phyloP scores from a whole-genome alignment of 2,113 vertebrate genomes.

The Thalassarche chlororhynchos region DNA sequence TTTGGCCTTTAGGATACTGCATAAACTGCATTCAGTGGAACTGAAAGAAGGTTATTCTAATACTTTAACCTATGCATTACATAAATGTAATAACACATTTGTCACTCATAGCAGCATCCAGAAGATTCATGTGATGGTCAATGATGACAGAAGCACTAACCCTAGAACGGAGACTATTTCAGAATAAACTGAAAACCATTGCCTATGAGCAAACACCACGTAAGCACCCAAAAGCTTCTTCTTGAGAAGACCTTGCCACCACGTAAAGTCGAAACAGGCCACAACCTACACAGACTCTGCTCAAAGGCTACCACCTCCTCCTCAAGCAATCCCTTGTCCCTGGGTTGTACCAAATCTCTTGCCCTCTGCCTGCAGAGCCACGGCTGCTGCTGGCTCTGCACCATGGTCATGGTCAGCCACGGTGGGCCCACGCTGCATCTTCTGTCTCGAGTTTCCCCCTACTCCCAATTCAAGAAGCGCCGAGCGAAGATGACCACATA shows the following conservation, averaged over 20 bases:
- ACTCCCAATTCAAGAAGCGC: rapidly evolving
- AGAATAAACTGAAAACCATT: not conserved
- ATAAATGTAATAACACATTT: not conserved
- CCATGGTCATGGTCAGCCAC: rapidly evolving
- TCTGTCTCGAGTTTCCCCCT: rapidly evolving
- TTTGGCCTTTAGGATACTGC: not conserved
- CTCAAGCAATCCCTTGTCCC: not conserved
- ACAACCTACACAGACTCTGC: not conserved
- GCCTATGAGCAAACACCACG: not conserved
- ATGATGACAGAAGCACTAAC: not conserved
- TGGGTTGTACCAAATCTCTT: too few species aligned
- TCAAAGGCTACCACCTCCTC: not conserved
- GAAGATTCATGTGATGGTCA: not conserved
- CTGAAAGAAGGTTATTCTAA: not conserved
- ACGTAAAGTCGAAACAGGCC: not conserved
- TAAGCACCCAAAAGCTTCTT: not conserved
- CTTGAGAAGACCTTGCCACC: not conserved
- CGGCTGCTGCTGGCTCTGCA: not conserved
- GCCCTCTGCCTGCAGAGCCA: not conserved
- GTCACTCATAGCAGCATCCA: not conserved
- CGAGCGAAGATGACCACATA: not conserved
- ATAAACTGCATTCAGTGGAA: not conserved
- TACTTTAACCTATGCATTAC: not conserved
- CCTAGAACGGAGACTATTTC: not conserved
- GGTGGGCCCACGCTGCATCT: rapidly evolving